phyloP scores from a whole-genome alignment of 2,797 vertebrate species.

The Corythornis leucogaster region DNA sequence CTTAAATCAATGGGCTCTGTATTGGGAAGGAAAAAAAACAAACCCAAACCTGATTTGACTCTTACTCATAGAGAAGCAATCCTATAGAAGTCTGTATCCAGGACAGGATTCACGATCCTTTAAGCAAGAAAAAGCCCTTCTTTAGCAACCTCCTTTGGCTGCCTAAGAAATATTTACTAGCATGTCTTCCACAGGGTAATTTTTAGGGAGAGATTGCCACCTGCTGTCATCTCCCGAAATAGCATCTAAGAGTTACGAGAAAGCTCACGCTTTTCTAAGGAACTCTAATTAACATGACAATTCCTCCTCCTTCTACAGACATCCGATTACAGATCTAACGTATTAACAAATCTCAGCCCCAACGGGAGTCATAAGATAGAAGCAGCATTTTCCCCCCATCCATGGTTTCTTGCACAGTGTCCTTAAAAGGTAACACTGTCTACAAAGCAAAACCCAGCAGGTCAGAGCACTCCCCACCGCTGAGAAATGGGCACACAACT shows the following conservation, averaged over 20 bases:
- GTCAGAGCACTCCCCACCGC: neutral
- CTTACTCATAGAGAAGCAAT: neutral
- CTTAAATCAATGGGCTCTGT: neutral
- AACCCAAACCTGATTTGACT: neutral
- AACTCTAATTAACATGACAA: neutral
- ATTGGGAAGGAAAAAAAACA: neutral
- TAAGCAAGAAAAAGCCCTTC: neutral
- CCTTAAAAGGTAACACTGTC: neutral
- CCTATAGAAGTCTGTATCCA: neutral
- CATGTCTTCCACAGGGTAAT: rapidly evolving
- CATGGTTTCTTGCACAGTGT: neutral
- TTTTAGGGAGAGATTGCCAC: slow-evolving; percentile 12
- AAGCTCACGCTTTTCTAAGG: neutral
- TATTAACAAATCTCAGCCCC: neutral
- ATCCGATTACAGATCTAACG: neutral
- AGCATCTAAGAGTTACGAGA: neutral
- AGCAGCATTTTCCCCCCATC: neutral
- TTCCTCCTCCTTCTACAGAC: neutral
- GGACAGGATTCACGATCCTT: neutral
- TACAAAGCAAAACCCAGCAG: neutral
- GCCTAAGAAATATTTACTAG: neutral
- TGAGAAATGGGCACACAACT: neutral
- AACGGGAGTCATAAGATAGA: neutral
- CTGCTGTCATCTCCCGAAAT: slow-evolving; percentile 17
- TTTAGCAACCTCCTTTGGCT: neutral